Conservation (phyloP, 2,888 invertebrate species). For the Tuta absoluta region DNA sequence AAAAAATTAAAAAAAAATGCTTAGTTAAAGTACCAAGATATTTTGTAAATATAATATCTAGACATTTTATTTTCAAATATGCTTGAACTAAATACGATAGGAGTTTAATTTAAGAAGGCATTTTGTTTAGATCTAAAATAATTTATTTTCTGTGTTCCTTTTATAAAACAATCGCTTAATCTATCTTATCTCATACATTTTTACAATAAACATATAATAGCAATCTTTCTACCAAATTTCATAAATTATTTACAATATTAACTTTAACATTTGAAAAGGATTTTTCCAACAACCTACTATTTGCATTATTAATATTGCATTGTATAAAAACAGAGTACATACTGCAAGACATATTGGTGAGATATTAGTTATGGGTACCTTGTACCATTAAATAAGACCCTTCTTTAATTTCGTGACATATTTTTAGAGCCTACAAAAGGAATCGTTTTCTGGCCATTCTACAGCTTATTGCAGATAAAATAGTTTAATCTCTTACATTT, state of each 20-base stretch:
- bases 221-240: conserved; percentile 63
- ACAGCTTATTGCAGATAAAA: conserved; percentile 15
- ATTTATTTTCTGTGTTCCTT: conserved; percentile 74
- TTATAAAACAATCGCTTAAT: conserved; percentile 77
- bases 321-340: conserved; percentile 15
- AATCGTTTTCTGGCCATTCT: conserved; percentile 12
- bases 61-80: too few relatives aligned
- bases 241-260: conserved; percentile 55
- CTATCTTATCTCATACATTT: conserved; percentile 58
- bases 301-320: conserved; percentile 5
- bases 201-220: conserved; percentile 69
- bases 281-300: conserved; percentile 21
- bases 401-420: conserved; percentile 12
- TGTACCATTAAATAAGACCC: conserved; percentile 14
- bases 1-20: not conserved
- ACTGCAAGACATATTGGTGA: conserved; percentile 5
- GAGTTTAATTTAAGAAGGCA: conserved; percentile 32
- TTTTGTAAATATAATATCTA: too few relatives aligned
- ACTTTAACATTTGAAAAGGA: conserved; percentile 43
- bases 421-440: conserved; percentile 11
- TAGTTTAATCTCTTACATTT: conserved; percentile 31
- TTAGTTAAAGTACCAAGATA: too few relatives aligned
- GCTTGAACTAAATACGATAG: too few relatives aligned
- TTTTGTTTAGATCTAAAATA: conserved; percentile 71
- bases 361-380: conserved; percentile 16